phyloP scores from a whole-genome alignment of 1,140 invertebrate genomes.

The Pseudomyrmex flavicornis region DNA sequence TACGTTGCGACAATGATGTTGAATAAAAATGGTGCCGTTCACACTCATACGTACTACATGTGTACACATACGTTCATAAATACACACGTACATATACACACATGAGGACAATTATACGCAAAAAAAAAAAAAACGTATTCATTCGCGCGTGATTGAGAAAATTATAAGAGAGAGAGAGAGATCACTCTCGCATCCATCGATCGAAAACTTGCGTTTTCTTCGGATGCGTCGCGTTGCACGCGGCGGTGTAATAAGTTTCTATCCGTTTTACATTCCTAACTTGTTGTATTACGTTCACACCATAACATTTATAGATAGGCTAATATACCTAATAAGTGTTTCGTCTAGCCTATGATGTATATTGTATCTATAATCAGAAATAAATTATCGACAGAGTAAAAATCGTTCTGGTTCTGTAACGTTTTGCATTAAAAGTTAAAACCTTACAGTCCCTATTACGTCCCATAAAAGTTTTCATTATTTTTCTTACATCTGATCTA shows the following conservation, averaged over 20 bases:
- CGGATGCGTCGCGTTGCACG: conserved; percentile 53
- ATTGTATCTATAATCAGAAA: conserved; percentile 83
- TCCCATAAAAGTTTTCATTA: neutral
- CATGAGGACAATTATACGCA: neutral
- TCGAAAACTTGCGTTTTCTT: conserved; percentile 55
- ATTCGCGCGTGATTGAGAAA: neutral
- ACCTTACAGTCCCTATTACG: neutral
- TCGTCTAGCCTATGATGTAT: conserved; percentile 82
- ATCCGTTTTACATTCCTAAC: conserved; percentile 67
- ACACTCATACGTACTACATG: neutral
- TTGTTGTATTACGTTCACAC: conserved; percentile 66
- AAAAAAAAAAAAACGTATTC: conserved; percentile 1
- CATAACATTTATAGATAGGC: conserved; percentile 77
- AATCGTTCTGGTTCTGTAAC: conserved; percentile 13
- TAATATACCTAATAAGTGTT: conserved; percentile 81
- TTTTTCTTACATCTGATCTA: neutral
- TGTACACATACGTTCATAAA: conserved; percentile 8
- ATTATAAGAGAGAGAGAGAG: neutral
- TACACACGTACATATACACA: neutral
- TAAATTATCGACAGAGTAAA: conserved; percentile 79
- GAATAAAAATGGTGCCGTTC: conserved; percentile 48
- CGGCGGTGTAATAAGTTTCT: conserved; percentile 56
- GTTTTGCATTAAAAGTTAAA: no score
- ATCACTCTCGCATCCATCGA: conserved; percentile 49
- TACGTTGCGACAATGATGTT: conserved; percentile 55